Conservation (phyloP, 2,888 invertebrate species). For the Molanna angustata region DNA sequence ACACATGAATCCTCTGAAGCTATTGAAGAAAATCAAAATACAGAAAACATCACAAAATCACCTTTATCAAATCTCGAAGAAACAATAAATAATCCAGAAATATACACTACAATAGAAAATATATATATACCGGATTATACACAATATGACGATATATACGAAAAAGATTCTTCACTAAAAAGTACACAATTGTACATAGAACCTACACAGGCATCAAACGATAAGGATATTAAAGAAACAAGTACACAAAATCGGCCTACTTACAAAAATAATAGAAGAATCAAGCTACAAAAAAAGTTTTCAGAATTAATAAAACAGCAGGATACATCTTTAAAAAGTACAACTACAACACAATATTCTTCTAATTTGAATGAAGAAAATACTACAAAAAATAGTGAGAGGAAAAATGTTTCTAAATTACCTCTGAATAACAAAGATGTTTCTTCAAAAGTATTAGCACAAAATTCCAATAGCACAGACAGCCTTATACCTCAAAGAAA, state of each 20-base stretch:
- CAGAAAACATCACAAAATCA: neutral
- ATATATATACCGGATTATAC: constrained; percentile 17
- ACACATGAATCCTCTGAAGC: too few species aligned
- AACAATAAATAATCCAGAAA: constrained; percentile 6
- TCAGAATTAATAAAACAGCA: constrained; percentile 41
- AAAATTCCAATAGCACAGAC: neutral
- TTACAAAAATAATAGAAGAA: constrained; percentile 21
- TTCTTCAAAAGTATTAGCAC: neutral
- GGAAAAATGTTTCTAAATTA: neutral
- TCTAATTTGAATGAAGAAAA: neutral
- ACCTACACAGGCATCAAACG: neutral
- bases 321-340: constrained; percentile 34
- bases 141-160: neutral
- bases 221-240: constrained; percentile 1
- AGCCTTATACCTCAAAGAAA: constrained; percentile 23
- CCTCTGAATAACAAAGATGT: neutral
- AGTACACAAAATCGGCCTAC: constrained; percentile 16
- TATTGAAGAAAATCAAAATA: neutral
- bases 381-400: too few species aligned
- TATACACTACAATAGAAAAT: constrained; percentile 18
- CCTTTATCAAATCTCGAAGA: constrained; percentile 1
- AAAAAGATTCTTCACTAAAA: neutral
- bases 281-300: constrained; percentile 31
- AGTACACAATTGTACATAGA: neutral
- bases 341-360: constrained; percentile 1